Evolutionary conservation across 2,113 vertebrate genomes (phyloP).

Genomic region (Leiothrix lutea): DNA sequence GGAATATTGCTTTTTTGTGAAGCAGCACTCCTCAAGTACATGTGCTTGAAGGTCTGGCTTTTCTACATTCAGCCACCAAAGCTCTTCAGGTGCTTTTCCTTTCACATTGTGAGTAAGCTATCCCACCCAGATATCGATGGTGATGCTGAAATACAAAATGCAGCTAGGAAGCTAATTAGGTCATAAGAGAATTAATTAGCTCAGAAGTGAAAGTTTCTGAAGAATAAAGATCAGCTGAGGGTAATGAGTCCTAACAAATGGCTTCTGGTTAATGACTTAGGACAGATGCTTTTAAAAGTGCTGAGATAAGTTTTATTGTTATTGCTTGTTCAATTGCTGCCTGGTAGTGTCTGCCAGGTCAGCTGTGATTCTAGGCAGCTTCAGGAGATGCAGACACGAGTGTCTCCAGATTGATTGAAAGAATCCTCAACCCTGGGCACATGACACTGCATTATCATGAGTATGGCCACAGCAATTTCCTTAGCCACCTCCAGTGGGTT

Average conservation of each 20-base stretch:
- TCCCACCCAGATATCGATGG: neutral
- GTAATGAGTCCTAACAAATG: neutral
- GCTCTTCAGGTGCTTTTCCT: neutral
- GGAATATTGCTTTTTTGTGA: neutral
- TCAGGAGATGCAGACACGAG: neutral
- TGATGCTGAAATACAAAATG: neutral
- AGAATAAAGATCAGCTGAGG: neutral
- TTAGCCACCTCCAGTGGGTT: neutral
- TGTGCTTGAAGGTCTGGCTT: neutral
- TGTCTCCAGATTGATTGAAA: neutral
- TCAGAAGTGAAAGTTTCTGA: neutral
- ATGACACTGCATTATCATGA: neutral
- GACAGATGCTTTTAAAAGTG: neutral
- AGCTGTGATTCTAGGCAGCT: neutral
- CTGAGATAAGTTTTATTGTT: neutral
- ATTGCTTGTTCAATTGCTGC: neutral
- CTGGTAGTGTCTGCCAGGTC: neutral
- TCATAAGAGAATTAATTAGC: neutral
- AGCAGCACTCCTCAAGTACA: neutral
- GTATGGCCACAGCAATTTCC: neutral
- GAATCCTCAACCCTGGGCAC: neutral
- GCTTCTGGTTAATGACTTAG: neutral
- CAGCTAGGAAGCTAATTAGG: neutral
- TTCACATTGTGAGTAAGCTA: neutral
- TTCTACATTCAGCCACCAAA: neutral